Conservation (phyloP, 1,140 invertebrate species). For the Leptonema lineaticorne region DNA sequence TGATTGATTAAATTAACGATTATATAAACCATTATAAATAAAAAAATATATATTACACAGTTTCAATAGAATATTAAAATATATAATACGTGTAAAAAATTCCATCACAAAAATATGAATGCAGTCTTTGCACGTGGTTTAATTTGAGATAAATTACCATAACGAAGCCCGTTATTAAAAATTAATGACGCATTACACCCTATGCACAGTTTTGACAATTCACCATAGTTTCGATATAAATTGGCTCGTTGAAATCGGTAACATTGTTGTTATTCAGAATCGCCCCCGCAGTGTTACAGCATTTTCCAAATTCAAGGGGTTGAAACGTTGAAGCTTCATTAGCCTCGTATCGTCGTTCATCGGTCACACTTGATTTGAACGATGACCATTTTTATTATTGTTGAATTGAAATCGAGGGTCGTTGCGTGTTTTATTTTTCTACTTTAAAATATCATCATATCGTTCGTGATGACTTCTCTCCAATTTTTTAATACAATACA, state of each 20-base stretch:
- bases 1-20: no score
- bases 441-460: no score
- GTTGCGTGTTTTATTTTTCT: no score
- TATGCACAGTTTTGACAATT: background rate
- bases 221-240: slow-evolving; percentile 17
- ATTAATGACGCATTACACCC: slow-evolving; percentile 27
- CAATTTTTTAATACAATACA: no score
- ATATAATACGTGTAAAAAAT: no score
- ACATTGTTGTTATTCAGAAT: background rate
- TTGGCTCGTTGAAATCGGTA: slow-evolving; percentile 30
- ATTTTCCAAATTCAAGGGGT: slow-evolving; percentile 24
- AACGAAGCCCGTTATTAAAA: slow-evolving; percentile 30
- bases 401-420: slow-evolving; percentile 3
- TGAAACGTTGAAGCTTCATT: slow-evolving; percentile 18
- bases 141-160: no score
- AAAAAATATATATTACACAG: no score
- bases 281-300: background rate
- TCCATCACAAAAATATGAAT: no score
- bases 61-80: no score
- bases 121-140: no score
- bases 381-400: background rate
- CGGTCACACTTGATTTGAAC: slow-evolving; percentile 22
- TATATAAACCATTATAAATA: no score
- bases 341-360: slow-evolving; percentile 14
- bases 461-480: no score